Base-by-base conservation (phyloP, 1,140 invertebrate genomes). In the Cotesia chilonis region DNA sequence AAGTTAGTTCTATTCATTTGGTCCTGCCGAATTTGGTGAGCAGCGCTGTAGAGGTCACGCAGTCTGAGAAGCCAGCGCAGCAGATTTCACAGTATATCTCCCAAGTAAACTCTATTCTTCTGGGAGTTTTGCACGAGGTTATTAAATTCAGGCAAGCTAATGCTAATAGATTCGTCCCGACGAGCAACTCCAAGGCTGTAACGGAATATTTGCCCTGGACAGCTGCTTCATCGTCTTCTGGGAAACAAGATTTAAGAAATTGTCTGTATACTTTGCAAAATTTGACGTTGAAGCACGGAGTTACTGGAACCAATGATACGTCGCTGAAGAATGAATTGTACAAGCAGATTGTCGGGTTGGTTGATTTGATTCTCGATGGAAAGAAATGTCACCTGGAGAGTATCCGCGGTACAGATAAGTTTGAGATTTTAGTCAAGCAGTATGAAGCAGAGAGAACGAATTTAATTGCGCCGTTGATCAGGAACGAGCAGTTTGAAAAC, bases 351-450 rank as follows among this genome's bases (percentile, higher is more conserved):
- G 87, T 94, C 0, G 88, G 91, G 67, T 79, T 96, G 1, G 89
- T 93, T n/a, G 93, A 95, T 81, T 84, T 94, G 9, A 90, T 95
- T 72, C 84, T 96, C 36, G 92, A 94, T 78, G 93, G 93, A 0
- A 90, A 91, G 69, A 92, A 91, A 78, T 89, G 85, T 69, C 92
- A 95, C 79, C 80, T 94, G 37, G 89, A 93, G 20, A 94, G 92
- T 74, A 86, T 95, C 6, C 85, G 88, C 3, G 88, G 85, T 52
- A 88, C 87, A 0, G 87, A 91, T 7, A 89, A 90, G 76, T 90
- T 89, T 65, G 85, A 88, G 52, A 83, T 89, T 60, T 76, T 91
- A 14, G 79, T 90, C 14, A 90, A 92, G 76, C 89, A 91, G 74
- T 95, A 93, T 78, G 90, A 92, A 79, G 84, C 86, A 0, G 90